Percentiles rank a stretch among this genome's conserved stretches.
Evolutionary conservation across 2,888 invertebrate genomes (phyloP).

Genomic region (Caenorhabditis angaria): DNA sequence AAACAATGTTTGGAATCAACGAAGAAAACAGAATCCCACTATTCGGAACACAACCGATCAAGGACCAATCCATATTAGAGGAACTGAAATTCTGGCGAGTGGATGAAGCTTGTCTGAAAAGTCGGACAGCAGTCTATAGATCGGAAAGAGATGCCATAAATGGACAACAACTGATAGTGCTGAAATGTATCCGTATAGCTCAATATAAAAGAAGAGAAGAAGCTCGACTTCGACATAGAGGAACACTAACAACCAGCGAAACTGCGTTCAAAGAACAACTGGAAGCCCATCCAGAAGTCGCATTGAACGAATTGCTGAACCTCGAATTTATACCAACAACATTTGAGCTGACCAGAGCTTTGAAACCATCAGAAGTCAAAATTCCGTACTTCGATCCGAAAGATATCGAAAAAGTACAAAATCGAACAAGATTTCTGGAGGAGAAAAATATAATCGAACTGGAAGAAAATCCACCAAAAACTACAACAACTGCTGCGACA

Average conservation of each 20-base stretch:
- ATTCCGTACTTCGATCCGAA: not conserved
- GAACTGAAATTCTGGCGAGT: not conserved
- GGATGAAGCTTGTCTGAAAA: not conserved
- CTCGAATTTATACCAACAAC: not conserved
- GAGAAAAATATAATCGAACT: too few relatives aligned
- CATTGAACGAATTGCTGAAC: not conserved
- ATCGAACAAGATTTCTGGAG: not conserved
- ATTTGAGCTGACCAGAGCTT: too few relatives aligned
- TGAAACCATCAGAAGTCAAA: not conserved
- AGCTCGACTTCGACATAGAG: not conserved
- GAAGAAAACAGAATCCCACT: not conserved
- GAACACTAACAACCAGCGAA: not conserved
- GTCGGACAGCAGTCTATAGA: not conserved
- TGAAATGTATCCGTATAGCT: not conserved
- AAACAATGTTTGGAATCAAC: not conserved
- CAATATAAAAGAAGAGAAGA: not conserved
- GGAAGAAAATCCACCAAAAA: not conserved
- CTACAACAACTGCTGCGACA: not conserved
- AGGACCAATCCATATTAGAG: not conserved
- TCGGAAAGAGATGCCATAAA: not conserved
- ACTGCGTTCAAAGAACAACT: not conserved
- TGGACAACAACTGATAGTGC: not conserved
- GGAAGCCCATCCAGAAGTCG: not conserved
- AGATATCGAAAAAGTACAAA: not conserved
- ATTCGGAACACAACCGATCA: not conserved